Evolutionary conservation across 1,140 invertebrate species (phyloP), one percentile per base, ranked within the genome.

Genomic region (Melitaea cinxia): DNA sequence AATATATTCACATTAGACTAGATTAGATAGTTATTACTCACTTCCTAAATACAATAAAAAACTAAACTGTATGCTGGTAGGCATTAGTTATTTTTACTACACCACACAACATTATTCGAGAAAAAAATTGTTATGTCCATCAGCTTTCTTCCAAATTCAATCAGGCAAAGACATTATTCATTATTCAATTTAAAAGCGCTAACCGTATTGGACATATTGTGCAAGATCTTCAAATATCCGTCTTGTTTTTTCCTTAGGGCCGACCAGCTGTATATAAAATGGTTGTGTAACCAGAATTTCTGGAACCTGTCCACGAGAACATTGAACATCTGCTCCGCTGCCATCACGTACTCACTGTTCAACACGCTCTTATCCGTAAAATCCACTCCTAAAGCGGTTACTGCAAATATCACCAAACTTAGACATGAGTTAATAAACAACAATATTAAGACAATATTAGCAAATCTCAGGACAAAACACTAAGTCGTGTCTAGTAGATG

Each of bases 371-470:
- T 77, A 15, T 86, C 83, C n/a, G 65, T 77, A 58, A 85, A 86
- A 55, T 85, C 82, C 9, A 87, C 77, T 23, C 85, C 83, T 21
- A 88, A 42, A 17, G 83, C 81, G 6, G 83, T 88, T 57, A 83
- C 83, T 86, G 65, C 1, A 65, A 58, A 30, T 63, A n/a, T n/a
- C 52, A 72, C 65, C 17, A 10, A 65, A 12, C 15, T 30, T 42
- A 17, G 39, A 1, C 3, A 12, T 9, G 30, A 33, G 0, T n/a
- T n/a, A n/a, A n/a, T n/a, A n/a, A n/a, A n/a, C n/a, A n/a, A n/a
- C n/a, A n/a, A n/a, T n/a, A n/a, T n/a, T n/a, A n/a, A n/a, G n/a
- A n/a, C n/a, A n/a, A n/a, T n/a, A n/a, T n/a, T n/a, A n/a, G n/a
- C n/a, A n/a, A n/a, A n/a, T n/a, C n/a, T n/a, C n/a, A n/a, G n/a